phyloP scores from a whole-genome alignment of 2,888 invertebrate species.

The Hipparchia semele region DNA sequence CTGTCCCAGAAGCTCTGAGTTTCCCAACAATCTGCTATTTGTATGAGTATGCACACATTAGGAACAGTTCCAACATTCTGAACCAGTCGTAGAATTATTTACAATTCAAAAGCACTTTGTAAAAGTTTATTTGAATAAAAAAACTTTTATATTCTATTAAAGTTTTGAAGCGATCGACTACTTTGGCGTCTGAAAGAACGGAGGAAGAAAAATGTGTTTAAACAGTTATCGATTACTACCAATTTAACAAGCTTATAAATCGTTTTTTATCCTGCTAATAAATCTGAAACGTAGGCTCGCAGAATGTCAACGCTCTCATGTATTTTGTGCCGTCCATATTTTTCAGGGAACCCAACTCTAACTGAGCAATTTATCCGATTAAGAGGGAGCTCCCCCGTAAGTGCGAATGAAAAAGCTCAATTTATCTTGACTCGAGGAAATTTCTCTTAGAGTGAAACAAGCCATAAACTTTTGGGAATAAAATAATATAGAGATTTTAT shows the following conservation, averaged over 20 bases:
- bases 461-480: slow-evolving; percentile 7
- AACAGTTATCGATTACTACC: not conserved
- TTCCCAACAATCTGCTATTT: not conserved
- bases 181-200: too few relatives aligned
- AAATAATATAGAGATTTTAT: not conserved
- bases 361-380: slow-evolving; percentile 24
- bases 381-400: slow-evolving; percentile 13
- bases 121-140: too few relatives aligned
- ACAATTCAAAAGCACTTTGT: too few relatives aligned
- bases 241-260: not conserved
- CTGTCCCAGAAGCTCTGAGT: too few relatives aligned
- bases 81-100: too few relatives aligned
- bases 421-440: slow-evolving; percentile 17
- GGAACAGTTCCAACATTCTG: too few relatives aligned
- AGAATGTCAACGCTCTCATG: not conserved
- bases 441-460: slow-evolving; percentile 6
- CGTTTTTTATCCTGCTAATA: not conserved
- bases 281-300: not conserved
- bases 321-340: slow-evolving; percentile 12
- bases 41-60: not conserved
- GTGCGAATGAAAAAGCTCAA: slow-evolving; percentile 22
- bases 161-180: too few relatives aligned
- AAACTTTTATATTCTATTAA: too few relatives aligned
- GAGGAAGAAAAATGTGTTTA: too few relatives aligned
- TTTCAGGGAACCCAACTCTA: slow-evolving; percentile 4